Conservation (phyloP, 2,888 invertebrate species). For the Coecobrya sp. region DNA sequence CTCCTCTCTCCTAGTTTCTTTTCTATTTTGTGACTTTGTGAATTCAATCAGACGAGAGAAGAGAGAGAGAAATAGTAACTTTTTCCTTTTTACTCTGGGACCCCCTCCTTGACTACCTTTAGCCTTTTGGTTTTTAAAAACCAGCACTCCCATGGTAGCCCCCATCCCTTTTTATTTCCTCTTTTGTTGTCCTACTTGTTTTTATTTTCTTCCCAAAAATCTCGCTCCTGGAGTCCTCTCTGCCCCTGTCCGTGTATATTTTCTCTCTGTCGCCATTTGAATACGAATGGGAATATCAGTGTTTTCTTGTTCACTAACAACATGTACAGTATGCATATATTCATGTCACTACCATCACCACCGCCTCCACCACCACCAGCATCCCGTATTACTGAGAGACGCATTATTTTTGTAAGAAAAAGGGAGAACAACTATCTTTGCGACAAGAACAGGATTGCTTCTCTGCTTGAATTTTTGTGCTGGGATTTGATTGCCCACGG, state of each 20-base stretch:
- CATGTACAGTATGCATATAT: neutral
- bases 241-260: neutral
- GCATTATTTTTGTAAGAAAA: neutral
- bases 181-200: neutral
- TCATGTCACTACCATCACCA: neutral
- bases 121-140: neutral
- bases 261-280: neutral
- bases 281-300: neutral
- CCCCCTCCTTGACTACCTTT: no score
- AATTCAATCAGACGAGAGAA: neutral
- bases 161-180: neutral
- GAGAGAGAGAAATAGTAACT: neutral
- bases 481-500: constrained; percentile 38
- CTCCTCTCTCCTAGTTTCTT: no score
- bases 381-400: neutral
- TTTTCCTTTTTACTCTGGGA: neutral
- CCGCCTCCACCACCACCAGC: neutral
- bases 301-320: neutral
- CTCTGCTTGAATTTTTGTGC: neutral
- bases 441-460: neutral
- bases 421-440: neutral
- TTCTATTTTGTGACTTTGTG: neutral
- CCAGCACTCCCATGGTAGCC: constrained; percentile 8
- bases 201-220: neutral
- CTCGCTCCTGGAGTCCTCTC: neutral